Conservation (phyloP, 2,113 vertebrate genomes). For the Coryphaenoides rupestris region DNA sequence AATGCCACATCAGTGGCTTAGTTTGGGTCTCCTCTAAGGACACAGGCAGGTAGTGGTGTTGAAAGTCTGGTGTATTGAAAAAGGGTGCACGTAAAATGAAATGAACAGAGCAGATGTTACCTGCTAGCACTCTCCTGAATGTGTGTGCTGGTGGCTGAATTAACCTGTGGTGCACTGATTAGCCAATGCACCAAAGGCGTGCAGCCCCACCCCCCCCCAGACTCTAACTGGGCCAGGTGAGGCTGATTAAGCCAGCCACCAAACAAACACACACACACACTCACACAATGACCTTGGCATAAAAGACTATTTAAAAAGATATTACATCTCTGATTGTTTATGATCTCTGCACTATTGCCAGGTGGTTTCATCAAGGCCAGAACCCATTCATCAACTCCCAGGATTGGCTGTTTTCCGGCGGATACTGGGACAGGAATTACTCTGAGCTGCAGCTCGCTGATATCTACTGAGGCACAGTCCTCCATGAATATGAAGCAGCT, state of each 20-base stretch:
- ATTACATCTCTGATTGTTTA: background rate
- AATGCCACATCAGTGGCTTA: conserved; percentile 12
- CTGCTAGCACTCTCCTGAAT: too few relatives aligned
- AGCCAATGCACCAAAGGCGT: too few relatives aligned
- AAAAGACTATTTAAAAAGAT: background rate
- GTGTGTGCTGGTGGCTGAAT: too few relatives aligned
- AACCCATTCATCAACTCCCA: conserved; percentile 86
- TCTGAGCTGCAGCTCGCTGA: conserved; percentile 80
- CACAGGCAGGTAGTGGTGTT: background rate
- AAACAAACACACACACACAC: too few relatives aligned
- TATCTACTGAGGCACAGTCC: conserved; percentile 75
- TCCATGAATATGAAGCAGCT: background rate
- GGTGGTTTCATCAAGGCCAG: conserved; percentile 93
- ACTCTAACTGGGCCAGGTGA: too few relatives aligned
- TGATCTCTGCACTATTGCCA: conserved; percentile 53
- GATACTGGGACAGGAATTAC: conserved; percentile 95
- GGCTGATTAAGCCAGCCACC: too few relatives aligned
- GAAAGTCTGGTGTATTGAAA: too few relatives aligned
- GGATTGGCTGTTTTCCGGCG: conserved; percentile 91
- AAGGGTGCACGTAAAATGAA: too few relatives aligned
- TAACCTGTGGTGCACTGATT: too few relatives aligned
- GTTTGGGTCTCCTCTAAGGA: background rate
- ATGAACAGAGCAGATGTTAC: too few relatives aligned
- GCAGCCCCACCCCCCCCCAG: too few relatives aligned
- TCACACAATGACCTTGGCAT: background rate